Base-by-base conservation (phyloP, 2,113 vertebrate species). In the Myotis davidii region DNA sequence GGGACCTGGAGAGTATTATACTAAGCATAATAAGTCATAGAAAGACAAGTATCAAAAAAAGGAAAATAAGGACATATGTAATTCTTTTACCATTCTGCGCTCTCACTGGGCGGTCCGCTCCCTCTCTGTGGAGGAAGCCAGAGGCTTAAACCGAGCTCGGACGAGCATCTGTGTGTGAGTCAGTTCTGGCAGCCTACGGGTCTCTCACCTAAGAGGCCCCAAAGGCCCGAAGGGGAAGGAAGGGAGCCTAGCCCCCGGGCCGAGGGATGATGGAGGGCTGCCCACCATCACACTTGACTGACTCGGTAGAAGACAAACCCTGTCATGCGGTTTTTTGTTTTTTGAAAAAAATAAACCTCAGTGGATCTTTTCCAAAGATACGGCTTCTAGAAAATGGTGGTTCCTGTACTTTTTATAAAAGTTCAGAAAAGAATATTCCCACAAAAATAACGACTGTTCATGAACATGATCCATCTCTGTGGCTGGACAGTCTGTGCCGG, bases 341-440 rank as follows among this genome's bases (percentile, higher is more conserved):
- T 48, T 64, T 64, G 56, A 88, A 85, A 86, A 85, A 76, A 73
- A 77, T 12, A 87, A 95, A 88, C 39, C 34, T 88, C 77, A 45
- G 9, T 74, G 42, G 56, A 29, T 93, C 67, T 67, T 90, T 74
- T 70, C 59, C 64, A 73, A 70, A 95, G 95, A 88, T 20, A 50
- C 9, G 9, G 54, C 27, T 56, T 86, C 37, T 65, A 78, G 59
- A 74, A 91, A 45, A 65, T 20, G 10, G 25, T 21, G 42, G 48
- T 95, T 54, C 39, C 56, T 25, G 10, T 85, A 78, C 54, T 93
- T 72, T 52, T 73, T 70, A 54, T 45, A 59, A 85, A 84, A 54
- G 67, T 88, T 61, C 17, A 86, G 86, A 91, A 82, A 42, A 56
- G 21, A 54, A 21, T n/a, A 88, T 82, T 78, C 85, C 73, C 25